Percentiles rank a stretch among this genome's conserved stretches.
Conservation (phyloP, 2,113 vertebrate species). For the Rallus limicola region DNA sequence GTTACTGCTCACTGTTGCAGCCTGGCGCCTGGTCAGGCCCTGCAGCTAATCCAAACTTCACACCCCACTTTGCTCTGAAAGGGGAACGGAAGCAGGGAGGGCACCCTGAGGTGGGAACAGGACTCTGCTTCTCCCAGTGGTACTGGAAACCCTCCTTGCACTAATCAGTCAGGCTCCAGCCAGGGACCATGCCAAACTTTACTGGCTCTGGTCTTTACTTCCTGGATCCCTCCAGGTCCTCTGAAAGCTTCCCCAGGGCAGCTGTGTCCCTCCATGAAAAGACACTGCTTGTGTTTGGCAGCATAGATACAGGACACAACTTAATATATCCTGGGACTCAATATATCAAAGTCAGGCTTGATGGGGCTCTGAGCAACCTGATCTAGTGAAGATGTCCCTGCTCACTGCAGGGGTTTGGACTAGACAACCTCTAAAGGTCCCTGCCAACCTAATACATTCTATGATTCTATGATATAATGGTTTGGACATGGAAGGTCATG, state of each 20-base stretch:
- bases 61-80: neutral
- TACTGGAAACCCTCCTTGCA: neutral
- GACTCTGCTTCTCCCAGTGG: neutral
- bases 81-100: neutral
- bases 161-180: neutral
- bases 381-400: too few relatives aligned
- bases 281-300: neutral
- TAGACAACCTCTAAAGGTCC: too few relatives aligned
- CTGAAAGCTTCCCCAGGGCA: neutral
- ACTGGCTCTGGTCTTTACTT: neutral
- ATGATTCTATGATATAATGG: too few relatives aligned
- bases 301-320: neutral
- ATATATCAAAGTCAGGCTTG: too few relatives aligned
- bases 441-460: too few relatives aligned
- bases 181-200: neutral
- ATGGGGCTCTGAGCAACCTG: too few relatives aligned
- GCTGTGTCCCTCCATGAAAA: neutral
- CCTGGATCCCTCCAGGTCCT: neutral
- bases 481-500: neutral
- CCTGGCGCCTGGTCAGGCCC: neutral
- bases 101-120: rapidly evolving
- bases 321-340: neutral
- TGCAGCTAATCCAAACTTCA: neutral
- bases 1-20: neutral
- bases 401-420: too few relatives aligned